These are phyloP conservation scores for Fistularia commersonii DNA, from an alignment of 2,797 vertebrate genomes.

Conservation along the genomic window DNA sequence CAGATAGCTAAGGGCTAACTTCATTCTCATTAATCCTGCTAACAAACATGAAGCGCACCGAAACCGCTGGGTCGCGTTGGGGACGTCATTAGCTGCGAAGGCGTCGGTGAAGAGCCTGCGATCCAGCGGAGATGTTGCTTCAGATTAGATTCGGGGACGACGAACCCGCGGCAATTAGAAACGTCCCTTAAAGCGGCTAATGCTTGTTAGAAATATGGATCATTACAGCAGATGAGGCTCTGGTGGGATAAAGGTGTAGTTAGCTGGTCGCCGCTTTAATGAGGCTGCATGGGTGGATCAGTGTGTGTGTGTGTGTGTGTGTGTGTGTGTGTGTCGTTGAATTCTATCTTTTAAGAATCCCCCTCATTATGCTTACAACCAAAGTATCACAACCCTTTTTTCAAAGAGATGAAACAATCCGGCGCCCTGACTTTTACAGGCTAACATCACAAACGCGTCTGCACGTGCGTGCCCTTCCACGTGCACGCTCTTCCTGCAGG, in stretches of 20 bases:
- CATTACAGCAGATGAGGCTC: slow-evolving; percentile 35
- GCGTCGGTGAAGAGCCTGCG: too few relatives aligned
- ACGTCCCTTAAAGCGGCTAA: slow-evolving; percentile 21
- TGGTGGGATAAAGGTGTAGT: slow-evolving; percentile 30
- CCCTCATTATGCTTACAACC: slow-evolving; percentile 41
- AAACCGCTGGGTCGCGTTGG: too few relatives aligned
- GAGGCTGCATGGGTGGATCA: slow-evolving; percentile 29
- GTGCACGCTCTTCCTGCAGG: too few relatives aligned
- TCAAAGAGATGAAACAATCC: too few relatives aligned
- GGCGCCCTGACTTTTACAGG: too few relatives aligned
- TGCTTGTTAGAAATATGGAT: slow-evolving; percentile 40
- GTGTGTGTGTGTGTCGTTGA: too few relatives aligned
- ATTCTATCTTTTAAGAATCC: slow-evolving; percentile 43
- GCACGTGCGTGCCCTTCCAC: background rate
- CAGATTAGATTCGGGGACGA: slow-evolving; percentile 10
- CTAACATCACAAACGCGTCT: background rate
- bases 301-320: slow-evolving; percentile 11
- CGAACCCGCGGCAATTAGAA: slow-evolving; percentile 16
- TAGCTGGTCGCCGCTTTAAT: slow-evolving; percentile 52
- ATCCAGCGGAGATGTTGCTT: background rate
- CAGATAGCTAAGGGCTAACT: too few relatives aligned
- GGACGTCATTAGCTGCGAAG: too few relatives aligned
- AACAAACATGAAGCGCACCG: too few relatives aligned
- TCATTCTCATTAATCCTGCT: too few relatives aligned
- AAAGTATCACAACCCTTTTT: slow-evolving; percentile 22